Conservation (phyloP, 2,888 invertebrate species). For the Mycalesis mineus region DNA sequence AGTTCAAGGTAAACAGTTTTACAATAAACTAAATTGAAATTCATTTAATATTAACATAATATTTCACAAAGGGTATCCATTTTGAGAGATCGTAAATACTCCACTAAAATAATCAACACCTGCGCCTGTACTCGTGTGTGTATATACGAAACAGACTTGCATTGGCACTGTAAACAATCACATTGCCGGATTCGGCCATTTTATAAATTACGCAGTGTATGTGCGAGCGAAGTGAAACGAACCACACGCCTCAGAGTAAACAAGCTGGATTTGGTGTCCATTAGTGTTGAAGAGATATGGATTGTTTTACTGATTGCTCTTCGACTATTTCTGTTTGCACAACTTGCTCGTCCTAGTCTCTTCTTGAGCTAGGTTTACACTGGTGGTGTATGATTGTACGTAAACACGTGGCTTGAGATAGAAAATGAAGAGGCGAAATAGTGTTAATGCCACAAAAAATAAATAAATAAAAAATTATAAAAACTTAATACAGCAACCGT, state of each 20-base stretch:
- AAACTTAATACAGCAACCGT: too few species aligned
- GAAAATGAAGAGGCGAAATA: too few species aligned
- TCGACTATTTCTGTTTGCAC: neutral
- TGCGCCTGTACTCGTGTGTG: neutral
- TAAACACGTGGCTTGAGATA: too few species aligned
- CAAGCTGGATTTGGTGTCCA: conserved; percentile 11
- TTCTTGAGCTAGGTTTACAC: too few species aligned
- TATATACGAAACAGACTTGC: conserved; percentile 3
- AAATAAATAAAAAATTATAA: too few species aligned
- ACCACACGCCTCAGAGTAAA: conserved; percentile 22
- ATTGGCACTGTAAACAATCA: conserved; percentile 26
- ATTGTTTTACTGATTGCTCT: neutral
- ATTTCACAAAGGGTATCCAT: too few species aligned
- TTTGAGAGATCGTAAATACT: neutral
- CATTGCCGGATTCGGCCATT: conserved; percentile 22
- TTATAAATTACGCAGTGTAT: conserved; percentile 29
- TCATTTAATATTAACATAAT: too few species aligned
- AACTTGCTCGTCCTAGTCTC: too few species aligned
- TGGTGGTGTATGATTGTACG: too few species aligned
- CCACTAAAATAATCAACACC: neutral
- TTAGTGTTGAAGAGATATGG: neutral
- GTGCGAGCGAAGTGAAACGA: conserved; percentile 17
- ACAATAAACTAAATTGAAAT: too few species aligned
- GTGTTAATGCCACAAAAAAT: too few species aligned
- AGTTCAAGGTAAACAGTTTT: too few species aligned